A percentile compares a stretch with the other conserved stretches of the same genome.
These are phyloP conservation scores for Tenebrio molitor DNA, from an alignment of 1,140 invertebrate species.

Conservation along the genomic window DNA sequence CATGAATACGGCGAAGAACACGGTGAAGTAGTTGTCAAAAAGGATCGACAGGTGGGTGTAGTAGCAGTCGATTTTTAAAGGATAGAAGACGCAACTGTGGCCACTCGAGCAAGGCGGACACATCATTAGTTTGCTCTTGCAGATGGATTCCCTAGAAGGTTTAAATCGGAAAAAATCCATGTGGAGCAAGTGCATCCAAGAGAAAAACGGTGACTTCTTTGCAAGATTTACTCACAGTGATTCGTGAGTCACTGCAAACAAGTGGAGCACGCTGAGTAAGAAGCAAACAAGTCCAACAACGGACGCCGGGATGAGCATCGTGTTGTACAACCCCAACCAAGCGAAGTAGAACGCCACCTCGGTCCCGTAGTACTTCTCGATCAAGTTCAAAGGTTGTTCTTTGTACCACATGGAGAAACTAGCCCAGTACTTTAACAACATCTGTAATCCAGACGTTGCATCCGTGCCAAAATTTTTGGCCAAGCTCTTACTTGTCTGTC, in stretches of 20 bases:
- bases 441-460: too few species aligned
- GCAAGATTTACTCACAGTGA: too few species aligned
- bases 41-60: slow-evolving; percentile 88
- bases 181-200: too few species aligned
- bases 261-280: slow-evolving; percentile 25
- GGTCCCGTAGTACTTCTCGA: slow-evolving; percentile 65
- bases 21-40: slow-evolving; percentile 93
- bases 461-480: too few species aligned
- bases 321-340: slow-evolving; percentile 71
- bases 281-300: slow-evolving; percentile 66
- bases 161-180: too few species aligned
- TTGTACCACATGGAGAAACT: slow-evolving; percentile 70
- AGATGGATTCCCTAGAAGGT: slow-evolving; percentile 52
- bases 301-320: slow-evolving; percentile 70
- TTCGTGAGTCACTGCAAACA: too few species aligned
- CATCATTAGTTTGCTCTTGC: slow-evolving; percentile 52
- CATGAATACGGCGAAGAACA: slow-evolving; percentile 95
- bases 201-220: too few species aligned
- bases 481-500: too few species aligned
- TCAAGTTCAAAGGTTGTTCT: slow-evolving; percentile 61
- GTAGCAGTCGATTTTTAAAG: slow-evolving; percentile 58
- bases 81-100: slow-evolving; percentile 41
- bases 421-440: slow-evolving; percentile 60
- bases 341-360: slow-evolving; percentile 66
- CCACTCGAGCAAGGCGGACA: slow-evolving; percentile 54